Percentiles rank a stretch among this genome's conserved stretches.
phyloP scores from a whole-genome alignment of 2,888 invertebrate genomes.

The Chorisops tibialis region DNA sequence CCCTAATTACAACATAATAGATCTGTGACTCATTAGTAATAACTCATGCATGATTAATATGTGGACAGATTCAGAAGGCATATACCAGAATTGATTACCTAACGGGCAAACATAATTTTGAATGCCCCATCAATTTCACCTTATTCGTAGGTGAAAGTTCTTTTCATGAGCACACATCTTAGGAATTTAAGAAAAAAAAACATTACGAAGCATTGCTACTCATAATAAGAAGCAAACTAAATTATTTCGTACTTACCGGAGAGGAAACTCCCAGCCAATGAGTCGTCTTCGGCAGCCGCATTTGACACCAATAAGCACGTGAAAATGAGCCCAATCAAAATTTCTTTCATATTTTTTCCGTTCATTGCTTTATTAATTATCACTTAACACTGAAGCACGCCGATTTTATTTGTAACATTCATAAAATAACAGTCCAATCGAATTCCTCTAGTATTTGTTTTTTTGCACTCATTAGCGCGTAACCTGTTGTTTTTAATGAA shows the following conservation, averaged over 20 bases:
- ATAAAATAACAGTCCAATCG: too few relatives aligned
- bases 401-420: too few relatives aligned
- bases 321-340: constrained; percentile 20
- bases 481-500: too few relatives aligned
- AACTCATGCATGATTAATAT: too few relatives aligned
- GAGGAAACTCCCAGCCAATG: constrained; percentile 76
- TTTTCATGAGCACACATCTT: neutral
- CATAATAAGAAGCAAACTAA: neutral
- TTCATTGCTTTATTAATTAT: neutral
- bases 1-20: too few relatives aligned
- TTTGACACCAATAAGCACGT: constrained; percentile 1
- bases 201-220: neutral
- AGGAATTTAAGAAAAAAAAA: neutral
- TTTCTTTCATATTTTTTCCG: constrained; percentile 36
- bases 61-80: too few relatives aligned
- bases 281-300: constrained; percentile 61
- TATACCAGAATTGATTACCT: constrained; percentile 6
- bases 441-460: too few relatives aligned
- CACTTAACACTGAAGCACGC: too few relatives aligned
- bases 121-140: neutral
- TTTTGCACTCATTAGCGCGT: too few relatives aligned
- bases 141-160: constrained; percentile 17
- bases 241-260: constrained; percentile 60
- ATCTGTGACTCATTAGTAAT: too few relatives aligned
- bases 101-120: neutral